These are phyloP conservation scores for Geotrupes spiniger DNA, from an alignment of 2,888 invertebrate species.

Conservation along the genomic window DNA sequence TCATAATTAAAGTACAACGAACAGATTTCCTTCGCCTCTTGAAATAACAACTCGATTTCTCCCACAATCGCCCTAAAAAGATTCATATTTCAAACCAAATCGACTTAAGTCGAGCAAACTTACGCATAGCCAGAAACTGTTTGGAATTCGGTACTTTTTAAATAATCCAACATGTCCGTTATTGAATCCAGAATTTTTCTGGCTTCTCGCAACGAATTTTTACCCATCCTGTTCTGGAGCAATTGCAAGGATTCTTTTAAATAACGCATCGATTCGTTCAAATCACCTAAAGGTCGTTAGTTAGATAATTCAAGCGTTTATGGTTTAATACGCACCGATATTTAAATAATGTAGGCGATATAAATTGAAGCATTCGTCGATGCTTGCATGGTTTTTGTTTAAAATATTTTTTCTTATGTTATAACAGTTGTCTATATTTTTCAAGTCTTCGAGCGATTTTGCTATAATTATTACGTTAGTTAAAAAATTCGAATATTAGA, in stretches of 20 bases:
- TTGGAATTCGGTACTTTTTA: constrained; percentile 4
- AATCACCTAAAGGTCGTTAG: background rate
- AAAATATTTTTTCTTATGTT: constrained; percentile 50
- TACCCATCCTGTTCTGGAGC: constrained; percentile 6
- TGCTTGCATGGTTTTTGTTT: constrained; percentile 54
- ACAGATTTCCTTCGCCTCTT: constrained; percentile 39
- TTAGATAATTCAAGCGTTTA: too few relatives aligned
- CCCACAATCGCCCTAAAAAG: constrained; percentile 35
- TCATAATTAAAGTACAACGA: constrained; percentile 40
- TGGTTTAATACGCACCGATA: constrained; percentile 44
- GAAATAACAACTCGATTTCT: constrained; percentile 39
- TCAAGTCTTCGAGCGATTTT: too few relatives aligned
- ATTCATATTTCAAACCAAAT: background rate
- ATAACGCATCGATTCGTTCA: constrained; percentile 10
- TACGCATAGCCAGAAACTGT: background rate
- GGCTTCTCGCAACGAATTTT: background rate
- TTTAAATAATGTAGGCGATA: constrained; percentile 53
- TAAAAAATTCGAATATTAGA: too few relatives aligned
- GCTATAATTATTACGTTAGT: too few relatives aligned
- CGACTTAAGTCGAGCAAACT: too few relatives aligned
- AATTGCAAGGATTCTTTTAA: constrained; percentile 10
- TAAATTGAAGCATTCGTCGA: constrained; percentile 48
- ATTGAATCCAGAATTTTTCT: background rate
- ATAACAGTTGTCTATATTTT: constrained; percentile 49
- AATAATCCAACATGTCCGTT: background rate